These are phyloP conservation scores for Microtus pennsylvanicus DNA, from an alignment of 2,113 vertebrate genomes.

Conservation along the genomic window DNA sequence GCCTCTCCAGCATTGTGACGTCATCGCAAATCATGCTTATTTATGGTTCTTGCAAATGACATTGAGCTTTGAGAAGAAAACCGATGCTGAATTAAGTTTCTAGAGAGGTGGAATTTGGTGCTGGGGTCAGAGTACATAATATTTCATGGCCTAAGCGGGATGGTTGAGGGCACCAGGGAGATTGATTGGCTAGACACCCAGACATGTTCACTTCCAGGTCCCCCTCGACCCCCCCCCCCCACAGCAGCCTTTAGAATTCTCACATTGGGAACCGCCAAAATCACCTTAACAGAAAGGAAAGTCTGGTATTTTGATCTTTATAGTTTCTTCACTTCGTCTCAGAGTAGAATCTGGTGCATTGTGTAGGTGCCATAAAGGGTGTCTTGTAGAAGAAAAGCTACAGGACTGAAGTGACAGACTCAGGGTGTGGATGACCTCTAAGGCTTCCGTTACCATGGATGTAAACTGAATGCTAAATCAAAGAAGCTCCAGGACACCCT, in stretches of 20 bases:
- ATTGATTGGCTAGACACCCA: not conserved
- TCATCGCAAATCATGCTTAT: not conserved
- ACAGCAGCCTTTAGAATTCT: not conserved
- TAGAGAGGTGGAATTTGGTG: not conserved
- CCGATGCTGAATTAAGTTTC: not conserved
- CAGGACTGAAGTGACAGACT: not conserved
- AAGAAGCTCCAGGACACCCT: not conserved
- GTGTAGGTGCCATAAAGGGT: not conserved
- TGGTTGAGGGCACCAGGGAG: not conserved
- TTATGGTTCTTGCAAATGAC: not conserved
- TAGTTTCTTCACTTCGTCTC: not conserved
- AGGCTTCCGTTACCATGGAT: not conserved
- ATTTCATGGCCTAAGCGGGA: not conserved
- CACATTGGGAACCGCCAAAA: not conserved
- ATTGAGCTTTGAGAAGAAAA: not conserved
- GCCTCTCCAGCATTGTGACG: not conserved
- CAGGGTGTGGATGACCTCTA: not conserved
- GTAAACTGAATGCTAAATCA: not conserved
- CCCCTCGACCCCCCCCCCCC: not conserved
- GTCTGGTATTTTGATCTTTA: not conserved
- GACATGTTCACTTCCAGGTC: not conserved
- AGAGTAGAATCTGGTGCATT: not conserved
- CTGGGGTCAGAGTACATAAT: not conserved
- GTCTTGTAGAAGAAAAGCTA: not conserved
- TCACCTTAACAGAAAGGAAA: not conserved